Evolutionary conservation across 2,797 vertebrate species (phyloP).

Genomic region (Potorous gilbertii): DNA sequence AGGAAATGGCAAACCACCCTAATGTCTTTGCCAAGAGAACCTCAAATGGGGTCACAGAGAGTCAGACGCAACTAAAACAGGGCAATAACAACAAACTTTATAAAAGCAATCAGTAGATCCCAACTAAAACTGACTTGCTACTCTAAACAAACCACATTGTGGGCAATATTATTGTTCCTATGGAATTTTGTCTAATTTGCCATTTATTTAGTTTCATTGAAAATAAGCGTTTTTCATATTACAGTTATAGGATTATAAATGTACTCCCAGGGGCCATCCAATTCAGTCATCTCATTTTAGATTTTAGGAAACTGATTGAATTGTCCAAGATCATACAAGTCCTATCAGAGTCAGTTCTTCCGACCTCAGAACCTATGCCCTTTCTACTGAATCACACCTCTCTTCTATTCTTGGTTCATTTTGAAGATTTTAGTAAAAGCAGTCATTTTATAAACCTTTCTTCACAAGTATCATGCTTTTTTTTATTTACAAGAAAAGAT

Average conservation of each 20-base stretch:
- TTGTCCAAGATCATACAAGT: background rate
- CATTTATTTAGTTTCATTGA: background rate
- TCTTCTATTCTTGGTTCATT: constrained; percentile 9
- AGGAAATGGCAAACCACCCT: background rate
- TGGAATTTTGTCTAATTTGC: background rate
- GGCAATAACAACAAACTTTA: background rate
- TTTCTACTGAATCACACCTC: background rate
- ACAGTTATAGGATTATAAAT: background rate
- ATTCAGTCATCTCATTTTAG: background rate
- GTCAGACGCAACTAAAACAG: background rate
- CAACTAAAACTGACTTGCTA: background rate
- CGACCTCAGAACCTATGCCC: background rate
- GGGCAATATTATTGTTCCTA: background rate
- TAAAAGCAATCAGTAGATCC: background rate
- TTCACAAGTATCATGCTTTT: background rate
- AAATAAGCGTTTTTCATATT: background rate
- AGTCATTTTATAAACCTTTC: constrained; percentile 30
- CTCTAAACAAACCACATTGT: background rate
- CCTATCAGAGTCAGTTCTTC: background rate
- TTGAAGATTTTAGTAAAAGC: constrained; percentile 43
- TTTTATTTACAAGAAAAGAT: background rate
- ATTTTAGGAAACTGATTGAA: background rate
- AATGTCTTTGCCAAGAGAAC: background rate
- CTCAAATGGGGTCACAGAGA: background rate
- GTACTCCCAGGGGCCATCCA: background rate